These are phyloP conservation scores for Leptura quadrifasciata DNA, from an alignment of 2,888 invertebrate species.

Conservation along the genomic window DNA sequence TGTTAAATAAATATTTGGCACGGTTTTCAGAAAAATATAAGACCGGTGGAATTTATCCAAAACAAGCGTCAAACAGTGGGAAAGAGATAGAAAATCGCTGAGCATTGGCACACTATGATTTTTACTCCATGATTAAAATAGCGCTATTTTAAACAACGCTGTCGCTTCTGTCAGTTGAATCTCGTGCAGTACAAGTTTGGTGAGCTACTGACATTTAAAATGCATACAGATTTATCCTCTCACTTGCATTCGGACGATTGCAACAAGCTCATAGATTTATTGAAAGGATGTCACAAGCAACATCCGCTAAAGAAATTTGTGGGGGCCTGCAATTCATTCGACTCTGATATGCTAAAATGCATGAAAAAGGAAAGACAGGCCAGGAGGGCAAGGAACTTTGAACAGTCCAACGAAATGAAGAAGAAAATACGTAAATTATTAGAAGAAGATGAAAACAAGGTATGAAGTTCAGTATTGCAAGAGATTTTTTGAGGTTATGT, in stretches of 20 bases:
- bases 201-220: conserved; percentile 59
- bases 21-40: too few relatives aligned
- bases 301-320: conserved; percentile 48
- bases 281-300: conserved; percentile 80
- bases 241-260: conserved; percentile 87
- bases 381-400: conserved; percentile 41
- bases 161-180: background rate
- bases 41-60: too few relatives aligned
- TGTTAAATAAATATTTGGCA: too few relatives aligned
- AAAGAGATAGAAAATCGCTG: too few relatives aligned
- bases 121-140: too few relatives aligned
- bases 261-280: conserved; percentile 81
- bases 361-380: conserved; percentile 52
- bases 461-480: too few relatives aligned
- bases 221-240: conserved; percentile 83
- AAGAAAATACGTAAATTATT: conserved; percentile 26
- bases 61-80: too few relatives aligned
- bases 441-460: background rate
- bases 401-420: conserved; percentile 48
- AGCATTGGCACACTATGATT: too few relatives aligned
- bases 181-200: background rate
- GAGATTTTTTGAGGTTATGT: too few relatives aligned
- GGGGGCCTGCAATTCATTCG: conserved; percentile 48
- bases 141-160: too few relatives aligned
- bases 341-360: conserved; percentile 48